Conservation (phyloP, 1,140 invertebrate genomes). For the Drosophila sulfurigaster region DNA sequence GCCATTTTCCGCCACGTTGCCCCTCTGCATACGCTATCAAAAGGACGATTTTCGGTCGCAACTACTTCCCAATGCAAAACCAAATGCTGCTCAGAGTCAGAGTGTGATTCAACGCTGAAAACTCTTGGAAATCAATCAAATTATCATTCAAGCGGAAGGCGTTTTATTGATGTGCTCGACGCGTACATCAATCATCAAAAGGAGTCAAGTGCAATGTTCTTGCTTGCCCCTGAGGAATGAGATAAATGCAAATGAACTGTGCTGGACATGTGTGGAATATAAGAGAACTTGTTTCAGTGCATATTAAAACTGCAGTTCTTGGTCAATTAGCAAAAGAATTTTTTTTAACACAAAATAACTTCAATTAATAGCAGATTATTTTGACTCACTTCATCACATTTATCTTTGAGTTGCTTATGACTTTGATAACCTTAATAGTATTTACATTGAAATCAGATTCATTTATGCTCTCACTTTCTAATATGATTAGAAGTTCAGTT, state of each 20-base stretch:
- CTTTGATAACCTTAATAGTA: too few relatives aligned
- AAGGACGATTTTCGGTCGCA: constrained; percentile 8
- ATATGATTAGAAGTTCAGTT: too few relatives aligned
- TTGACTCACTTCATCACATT: too few relatives aligned
- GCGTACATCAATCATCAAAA: constrained; percentile 64
- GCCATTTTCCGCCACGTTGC: constrained; percentile 10
- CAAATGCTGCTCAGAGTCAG: not conserved
- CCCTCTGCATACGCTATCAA: constrained; percentile 54
- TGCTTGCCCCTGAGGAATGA: not conserved
- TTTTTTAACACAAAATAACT: not conserved
- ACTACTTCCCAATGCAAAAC: not conserved
- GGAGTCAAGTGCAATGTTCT: constrained; percentile 44
- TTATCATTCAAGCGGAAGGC: constrained; percentile 48
- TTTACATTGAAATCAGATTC: too few relatives aligned
- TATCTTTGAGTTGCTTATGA: too few relatives aligned
- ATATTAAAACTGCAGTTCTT: not conserved
- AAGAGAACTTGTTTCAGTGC: not conserved
- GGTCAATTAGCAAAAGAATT: not conserved
- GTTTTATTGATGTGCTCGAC: constrained; percentile 56
- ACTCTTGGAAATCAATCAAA: constrained; percentile 64
- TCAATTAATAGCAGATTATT: not conserved
- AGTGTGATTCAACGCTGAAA: not conserved
- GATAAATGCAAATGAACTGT: constrained; percentile 34
- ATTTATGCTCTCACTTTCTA: too few relatives aligned
- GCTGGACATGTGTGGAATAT: constrained; percentile 3